phyloP scores from a whole-genome alignment of 2,888 invertebrate species.

The Hemistola chrysoprasaria region DNA sequence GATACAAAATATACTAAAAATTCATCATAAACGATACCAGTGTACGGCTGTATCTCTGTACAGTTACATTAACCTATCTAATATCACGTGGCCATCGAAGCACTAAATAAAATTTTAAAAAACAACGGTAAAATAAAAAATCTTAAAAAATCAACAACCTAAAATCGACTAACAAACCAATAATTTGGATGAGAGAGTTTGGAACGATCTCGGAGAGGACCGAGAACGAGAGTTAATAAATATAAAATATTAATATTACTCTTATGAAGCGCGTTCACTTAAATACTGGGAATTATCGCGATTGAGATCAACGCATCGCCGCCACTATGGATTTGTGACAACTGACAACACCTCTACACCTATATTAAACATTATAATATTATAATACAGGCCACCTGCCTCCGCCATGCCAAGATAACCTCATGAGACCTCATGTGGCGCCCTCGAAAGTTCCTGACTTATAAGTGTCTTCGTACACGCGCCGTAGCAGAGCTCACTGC shows the following conservation, averaged over 20 bases:
- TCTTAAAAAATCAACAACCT: conserved; percentile 64
- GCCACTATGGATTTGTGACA: conserved; percentile 50
- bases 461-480: no score
- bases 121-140: conserved; percentile 73
- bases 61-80: conserved; percentile 65
- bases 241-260: conserved; percentile 21
- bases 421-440: no score
- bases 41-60: conserved; percentile 43
- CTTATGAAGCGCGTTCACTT: conserved; percentile 32
- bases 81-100: conserved; percentile 69
- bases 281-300: conserved; percentile 47
- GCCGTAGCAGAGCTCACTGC: no score
- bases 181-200: conserved; percentile 36
- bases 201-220: background rate
- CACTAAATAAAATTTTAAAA: conserved; percentile 71
- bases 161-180: conserved; percentile 49
- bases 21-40: conserved; percentile 29
- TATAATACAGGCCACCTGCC: no score
- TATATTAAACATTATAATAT: conserved; percentile 1
- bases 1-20: conserved; percentile 33
- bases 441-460: no score
- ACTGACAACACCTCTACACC: conserved; percentile 18
- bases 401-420: no score
- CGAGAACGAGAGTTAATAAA: background rate
- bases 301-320: conserved; percentile 53